Evolutionary conservation across 2,797 vertebrate genomes (phyloP), one percentile per base, ranked within the genome.

Genomic region (Atherinosoma microstoma): DNA sequence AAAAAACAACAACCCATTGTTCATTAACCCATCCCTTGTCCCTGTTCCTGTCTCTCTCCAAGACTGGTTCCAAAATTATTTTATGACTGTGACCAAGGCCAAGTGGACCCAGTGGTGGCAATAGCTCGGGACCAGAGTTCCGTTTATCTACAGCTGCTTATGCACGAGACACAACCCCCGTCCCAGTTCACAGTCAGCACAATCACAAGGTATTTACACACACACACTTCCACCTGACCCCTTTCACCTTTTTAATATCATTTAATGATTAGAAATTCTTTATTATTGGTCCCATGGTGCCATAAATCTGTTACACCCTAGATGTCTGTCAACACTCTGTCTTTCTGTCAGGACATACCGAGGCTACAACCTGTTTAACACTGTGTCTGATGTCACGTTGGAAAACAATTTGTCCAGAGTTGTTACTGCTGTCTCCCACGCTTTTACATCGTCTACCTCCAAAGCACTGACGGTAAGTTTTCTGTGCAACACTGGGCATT

Each of bases 401-500:
- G 98, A 99, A 84, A 99, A 99, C 89, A 99, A 97, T 84, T 93
- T 99, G 67, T 99, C 98, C 6, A 94, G 97, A 68, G 96, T 99
- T 24, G 89, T 98, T 65, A 95, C 96, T 0, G 96, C 96, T 0
- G 91, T 99, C 85, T 97, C 96, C 53, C 97, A 97, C 0, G 96
- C 96, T 0, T 84, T 99, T 58, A 95, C 96, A 73, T 95, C 96
- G 2, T 98, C 98, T 29, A 96, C 96, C 80, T 97, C 97, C 4
- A 94, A 95, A 83, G 96, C 97, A 0, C 93, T 98, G 64, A 98
- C 97, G 0, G 98, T 99, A 79, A 94, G 95, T 84, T 30, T 36
- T 59, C 54, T 75, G 4, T 2, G 32, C 1, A 53, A 35, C 0
- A 6, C 22, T 42, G 53, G 1, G 5, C 0, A 22, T 58, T 59